Percentiles rank a stretch among this genome's conserved stretches.
Conservation (phyloP, 2,113 vertebrate species). For the Xenus cinereus region DNA sequence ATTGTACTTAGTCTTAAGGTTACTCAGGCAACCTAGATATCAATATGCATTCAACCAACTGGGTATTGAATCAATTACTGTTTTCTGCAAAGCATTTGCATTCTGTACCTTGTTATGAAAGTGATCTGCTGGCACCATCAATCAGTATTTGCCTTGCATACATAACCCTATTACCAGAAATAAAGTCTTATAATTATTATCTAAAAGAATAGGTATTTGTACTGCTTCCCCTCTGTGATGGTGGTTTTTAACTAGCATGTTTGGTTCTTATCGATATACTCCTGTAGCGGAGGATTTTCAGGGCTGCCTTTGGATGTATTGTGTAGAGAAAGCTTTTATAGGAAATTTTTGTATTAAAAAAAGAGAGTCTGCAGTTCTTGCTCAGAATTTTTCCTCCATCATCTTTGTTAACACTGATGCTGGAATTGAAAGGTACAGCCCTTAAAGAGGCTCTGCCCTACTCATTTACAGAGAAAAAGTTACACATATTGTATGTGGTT, state of each 20-base stretch:
- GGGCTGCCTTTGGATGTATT: background rate
- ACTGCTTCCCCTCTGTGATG: background rate
- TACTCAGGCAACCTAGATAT: conserved; percentile 28
- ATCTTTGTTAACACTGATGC: background rate
- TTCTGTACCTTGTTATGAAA: background rate
- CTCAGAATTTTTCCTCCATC: background rate
- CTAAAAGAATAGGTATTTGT: background rate
- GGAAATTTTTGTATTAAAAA: background rate
- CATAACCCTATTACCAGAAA: background rate
- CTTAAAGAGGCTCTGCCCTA: background rate
- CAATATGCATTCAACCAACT: background rate
- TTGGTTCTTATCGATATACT: background rate
- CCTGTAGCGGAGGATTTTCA: background rate
- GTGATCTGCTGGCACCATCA: conserved; percentile 3
- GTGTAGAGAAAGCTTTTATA: background rate
- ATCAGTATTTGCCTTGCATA: background rate
- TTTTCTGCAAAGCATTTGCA: conserved; percentile 30
- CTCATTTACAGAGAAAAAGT: background rate
- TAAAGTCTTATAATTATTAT: background rate
- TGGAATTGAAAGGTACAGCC: background rate
- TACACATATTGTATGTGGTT: background rate
- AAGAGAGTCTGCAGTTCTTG: background rate
- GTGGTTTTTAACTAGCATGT: background rate
- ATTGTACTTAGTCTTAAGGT: background rate
- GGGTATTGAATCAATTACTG: conserved; percentile 2